Conservation (phyloP, 2,113 vertebrate genomes). For the Mesoclemmys tuberculata region DNA sequence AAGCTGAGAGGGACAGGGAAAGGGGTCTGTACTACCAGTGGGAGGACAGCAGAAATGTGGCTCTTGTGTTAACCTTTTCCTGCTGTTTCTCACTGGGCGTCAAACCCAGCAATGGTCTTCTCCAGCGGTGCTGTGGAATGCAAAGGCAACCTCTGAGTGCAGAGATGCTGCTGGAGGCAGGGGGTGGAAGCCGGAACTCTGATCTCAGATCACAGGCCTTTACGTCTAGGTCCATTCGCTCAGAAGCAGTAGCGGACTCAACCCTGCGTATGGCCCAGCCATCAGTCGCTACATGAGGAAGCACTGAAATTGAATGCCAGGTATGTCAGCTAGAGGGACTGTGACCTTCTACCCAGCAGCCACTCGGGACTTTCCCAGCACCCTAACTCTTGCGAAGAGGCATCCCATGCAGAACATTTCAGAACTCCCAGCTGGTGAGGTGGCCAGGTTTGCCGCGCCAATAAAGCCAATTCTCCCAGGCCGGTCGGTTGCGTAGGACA, state of each 20-base stretch:
- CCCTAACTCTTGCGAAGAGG: slow-evolving; percentile 49
- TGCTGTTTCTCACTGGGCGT: not conserved
- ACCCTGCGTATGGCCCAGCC: not conserved
- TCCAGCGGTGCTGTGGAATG: not conserved
- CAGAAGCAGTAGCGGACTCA: not conserved
- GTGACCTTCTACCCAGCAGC: not conserved
- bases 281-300: fast-evolving
- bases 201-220: not conserved
- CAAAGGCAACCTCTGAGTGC: not conserved
- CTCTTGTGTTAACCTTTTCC: not conserved
- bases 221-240: not conserved
- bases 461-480: slow-evolving; percentile 50
- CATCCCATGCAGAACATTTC: not conserved
- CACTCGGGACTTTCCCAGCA: not conserved
- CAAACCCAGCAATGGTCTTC: not conserved
- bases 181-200: not conserved
- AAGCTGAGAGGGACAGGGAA: not conserved
- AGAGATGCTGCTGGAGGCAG: not conserved
- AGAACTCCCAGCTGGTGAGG: not conserved
- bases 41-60: not conserved
- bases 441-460: not conserved
- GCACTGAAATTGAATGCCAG: not conserved
- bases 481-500: slow-evolving; percentile 57
- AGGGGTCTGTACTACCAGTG: not conserved
- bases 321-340: not conserved